Base-by-base conservation (phyloP, 2,888 invertebrate species). In the Lycia hirtaria region DNA sequence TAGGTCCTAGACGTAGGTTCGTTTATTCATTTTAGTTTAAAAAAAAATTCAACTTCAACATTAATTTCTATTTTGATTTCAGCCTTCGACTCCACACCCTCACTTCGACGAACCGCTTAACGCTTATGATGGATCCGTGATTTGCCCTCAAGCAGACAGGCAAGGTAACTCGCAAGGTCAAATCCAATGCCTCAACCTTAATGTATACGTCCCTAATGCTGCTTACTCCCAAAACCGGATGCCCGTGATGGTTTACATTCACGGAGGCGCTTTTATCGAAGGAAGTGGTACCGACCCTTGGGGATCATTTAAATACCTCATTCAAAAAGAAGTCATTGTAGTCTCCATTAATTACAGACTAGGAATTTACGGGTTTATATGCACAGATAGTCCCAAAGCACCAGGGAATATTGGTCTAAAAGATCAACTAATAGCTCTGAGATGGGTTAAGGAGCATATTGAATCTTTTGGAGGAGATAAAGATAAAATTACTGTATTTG, bases 211-310 rank as follows among this genome's bases (percentile, higher is more conserved):
- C 0, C 80, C 81, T 4, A 62, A 72, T 17, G 3, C 76, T 0
- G 41, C 49, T 37, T 68, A 65, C 1, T 73, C 80, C 3, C 22
- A 43, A 0, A 49, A 64, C 30, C 70, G 65, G 0, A 38, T 73
- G 0, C 78, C 82, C 0, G 81, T 84, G 4, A 82, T 84, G 78
- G 62, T 83, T 10, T 81, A 62, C 48, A 78, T 81, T 3, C 80
- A 76, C 20, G 78, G 79, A n/a, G 78, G 78, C 5, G 78, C 63
- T 0, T 74, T 76, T 24, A 14, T 47, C 3, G 60, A 56, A 17
- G 81, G 80, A 2, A 75, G 71, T 14, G 80, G 79, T n/a, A 69
- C 77, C 44, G 68, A 72, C 22, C 57, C 65, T 4, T 22, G 68
- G 0, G 62, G 60, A 17, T 71, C 70, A 0, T 72, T 75, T 0